Base-by-base conservation (phyloP, 2,113 vertebrate genomes). In the Gobiocypris rarus region DNA sequence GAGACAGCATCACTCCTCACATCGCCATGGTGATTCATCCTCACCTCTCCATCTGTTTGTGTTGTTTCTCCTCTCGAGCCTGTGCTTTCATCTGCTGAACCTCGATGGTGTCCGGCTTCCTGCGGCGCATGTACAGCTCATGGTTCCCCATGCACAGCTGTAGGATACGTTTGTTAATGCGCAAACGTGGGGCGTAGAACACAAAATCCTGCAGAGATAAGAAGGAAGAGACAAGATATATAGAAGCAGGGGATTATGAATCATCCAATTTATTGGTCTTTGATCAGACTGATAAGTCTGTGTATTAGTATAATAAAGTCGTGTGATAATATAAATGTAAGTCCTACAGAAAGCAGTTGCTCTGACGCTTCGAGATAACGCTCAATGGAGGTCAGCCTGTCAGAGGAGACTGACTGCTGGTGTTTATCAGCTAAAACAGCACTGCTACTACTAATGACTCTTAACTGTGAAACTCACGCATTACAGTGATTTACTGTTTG, bases 131-230 rank as follows among this genome's bases (percentile, higher is more conserved):
- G 87, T 98, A 99, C 88, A 99, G 94, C 59, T 99, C 98, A 0
- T 99, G 98, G 93, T 99, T 99, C 48, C 98, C 98, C 97, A 99
- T 99, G 91, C 98, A 99, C 13, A 99, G 95, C 93, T 98, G 96
- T 89, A 99, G 94, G 92, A 99, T 96, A 83, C 97, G 94, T 92
- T 99, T 99, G 93, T 99, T 99, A 48, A 99, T 97, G 87, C 97
- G 94, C 93, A 99, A 94, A 5, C 98, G 96, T 0, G 96, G 96
- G 0, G 97, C 96, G 0, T 97, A 99, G 92, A 99, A 99, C 86
- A 98, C 94, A 75, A 99, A 99, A 92, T 99, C 98, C 98, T 99
- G 80, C 48, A 24, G 48, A 31, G 63, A 52, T 41, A 17, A 70
- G 28, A 1, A 24, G 67, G 4, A 70, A 70, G 34, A 69, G 17